Percentiles rank a stretch among this genome's conserved stretches.
These are phyloP conservation scores for Phyllotreta striolata DNA, from an alignment of 2,888 invertebrate genomes.

Conservation along the genomic window DNA sequence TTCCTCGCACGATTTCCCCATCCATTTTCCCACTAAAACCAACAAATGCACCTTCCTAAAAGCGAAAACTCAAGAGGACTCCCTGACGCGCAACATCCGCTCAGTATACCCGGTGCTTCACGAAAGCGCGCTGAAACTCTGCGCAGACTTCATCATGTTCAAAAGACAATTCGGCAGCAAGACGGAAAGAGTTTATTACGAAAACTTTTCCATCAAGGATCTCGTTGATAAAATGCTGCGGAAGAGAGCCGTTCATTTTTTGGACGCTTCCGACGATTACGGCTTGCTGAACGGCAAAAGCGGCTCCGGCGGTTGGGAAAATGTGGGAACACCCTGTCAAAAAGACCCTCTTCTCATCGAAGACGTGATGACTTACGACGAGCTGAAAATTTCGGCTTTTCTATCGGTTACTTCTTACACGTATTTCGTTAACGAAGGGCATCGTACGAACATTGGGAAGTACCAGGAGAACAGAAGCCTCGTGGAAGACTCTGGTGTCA, in stretches of 20 bases:
- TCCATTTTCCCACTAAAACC: conserved; percentile 58
- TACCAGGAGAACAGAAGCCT: conserved; percentile 59
- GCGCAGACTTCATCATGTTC: conserved; percentile 71
- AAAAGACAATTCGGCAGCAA: conserved; percentile 60
- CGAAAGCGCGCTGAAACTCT: conserved; percentile 69
- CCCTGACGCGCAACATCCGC: conserved; percentile 60
- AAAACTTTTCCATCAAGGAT: conserved; percentile 66
- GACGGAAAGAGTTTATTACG: conserved; percentile 62
- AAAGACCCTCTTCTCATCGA: conserved; percentile 64
- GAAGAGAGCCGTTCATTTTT: conserved; percentile 66
- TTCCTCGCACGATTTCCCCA: conserved; percentile 58
- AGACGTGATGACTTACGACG: conserved; percentile 70
- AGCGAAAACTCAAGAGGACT: conserved; percentile 34
- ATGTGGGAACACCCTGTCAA: conserved; percentile 66
- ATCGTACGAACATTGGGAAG: conserved; percentile 64
- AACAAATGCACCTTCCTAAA: conserved; percentile 51
- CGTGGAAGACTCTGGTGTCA: conserved; percentile 59
- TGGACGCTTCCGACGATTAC: conserved; percentile 63
- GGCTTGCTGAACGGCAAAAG: conserved; percentile 63
- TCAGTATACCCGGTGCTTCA: conserved; percentile 76
- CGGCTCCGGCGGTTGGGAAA: conserved; percentile 67
- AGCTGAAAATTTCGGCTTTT: conserved; percentile 69
- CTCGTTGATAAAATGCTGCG: conserved; percentile 67
- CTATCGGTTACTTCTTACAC: conserved; percentile 68
- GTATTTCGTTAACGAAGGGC: conserved; percentile 69